These are phyloP conservation scores for Cuniculus paca DNA, from an alignment of 2,797 vertebrate genomes.

Conservation along the genomic window DNA sequence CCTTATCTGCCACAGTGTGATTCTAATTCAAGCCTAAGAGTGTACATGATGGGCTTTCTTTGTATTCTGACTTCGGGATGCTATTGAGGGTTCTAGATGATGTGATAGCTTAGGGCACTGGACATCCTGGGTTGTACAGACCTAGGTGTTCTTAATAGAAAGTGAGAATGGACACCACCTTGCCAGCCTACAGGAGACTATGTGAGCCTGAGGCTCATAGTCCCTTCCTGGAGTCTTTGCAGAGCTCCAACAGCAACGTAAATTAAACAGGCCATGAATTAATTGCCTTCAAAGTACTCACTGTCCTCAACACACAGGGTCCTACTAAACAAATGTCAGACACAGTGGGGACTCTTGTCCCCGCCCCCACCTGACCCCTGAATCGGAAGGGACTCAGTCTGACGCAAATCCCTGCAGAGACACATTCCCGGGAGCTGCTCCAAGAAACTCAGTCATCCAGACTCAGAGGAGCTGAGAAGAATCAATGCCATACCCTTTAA, in stretches of 20 bases:
- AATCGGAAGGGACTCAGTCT: neutral
- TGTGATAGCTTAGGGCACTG: neutral
- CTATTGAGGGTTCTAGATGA: neutral
- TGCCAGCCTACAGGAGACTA: neutral
- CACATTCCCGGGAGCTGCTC: neutral
- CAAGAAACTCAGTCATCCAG: neutral
- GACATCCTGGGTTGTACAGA: neutral
- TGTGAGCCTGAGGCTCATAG: neutral
- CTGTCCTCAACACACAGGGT: constrained; percentile 32
- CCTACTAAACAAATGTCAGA: neutral
- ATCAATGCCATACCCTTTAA: constrained; percentile 45
- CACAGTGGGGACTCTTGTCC: constrained; percentile 10
- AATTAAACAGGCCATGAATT: constrained; percentile 61
- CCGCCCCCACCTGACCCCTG: neutral
- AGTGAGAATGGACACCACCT: neutral
- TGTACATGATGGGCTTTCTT: no score
- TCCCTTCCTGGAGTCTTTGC: constrained; percentile 12
- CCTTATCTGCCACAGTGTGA: neutral
- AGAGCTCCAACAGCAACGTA: constrained; percentile 44
- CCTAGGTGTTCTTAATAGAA: neutral
- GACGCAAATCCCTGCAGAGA: neutral
- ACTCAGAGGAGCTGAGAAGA: neutral
- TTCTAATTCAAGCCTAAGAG: neutral
- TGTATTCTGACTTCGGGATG: neutral
- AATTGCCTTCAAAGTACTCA: neutral